Evolutionary conservation across 2,797 vertebrate genomes (phyloP), one percentile per base, ranked within the genome.

Genomic region (Pteronotus mesoamericanus): DNA sequence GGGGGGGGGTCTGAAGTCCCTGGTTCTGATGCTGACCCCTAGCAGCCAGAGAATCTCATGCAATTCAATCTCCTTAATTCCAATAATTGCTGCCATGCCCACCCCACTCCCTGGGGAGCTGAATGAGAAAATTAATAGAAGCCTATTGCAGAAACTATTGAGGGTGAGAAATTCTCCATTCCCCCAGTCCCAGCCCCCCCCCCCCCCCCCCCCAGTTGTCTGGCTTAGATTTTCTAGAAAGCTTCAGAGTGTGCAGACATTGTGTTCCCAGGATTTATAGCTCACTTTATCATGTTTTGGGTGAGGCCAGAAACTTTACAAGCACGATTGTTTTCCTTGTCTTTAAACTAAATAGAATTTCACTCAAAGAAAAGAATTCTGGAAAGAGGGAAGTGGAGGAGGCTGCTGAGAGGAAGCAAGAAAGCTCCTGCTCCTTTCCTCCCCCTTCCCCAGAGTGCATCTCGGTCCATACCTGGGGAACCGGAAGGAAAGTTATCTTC

Each of bases 261-360:
- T 97, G 96, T 98, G 94, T 98, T 98, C 96, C 92, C 79, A 83
- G 79, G 75, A 98, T 98, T 98, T 98, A 98, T 92, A 94, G 92
- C 96, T 95, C 95, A 22, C 96, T 98, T 98, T 98, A 98, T 95
- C 96, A 97, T 91, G 87, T 80, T 94, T 86, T 89, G 98, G 94
- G 96, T 1, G 10, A 97, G 97, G 95, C 96, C 97, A 97, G 94
- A 93, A 86, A 68, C 92, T 96, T 95, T 95, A 88, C 83, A 78
- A 39, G 64, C 92, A 86, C 7, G 68, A 78, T 91, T 42, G 2
- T 97, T 85, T 89, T 89, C 48, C 88, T 96, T 89, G 79, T 79
- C 90, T 97, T 97, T 80, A 92, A 94, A 80, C 80, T 90, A 86
- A 96, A 90, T 77, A 89, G 69, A 84, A 95, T 88, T 91, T 95